Evolutionary conservation across 2,113 vertebrate genomes (phyloP).

Genomic region (Cynoglossus semilaevis): DNA sequence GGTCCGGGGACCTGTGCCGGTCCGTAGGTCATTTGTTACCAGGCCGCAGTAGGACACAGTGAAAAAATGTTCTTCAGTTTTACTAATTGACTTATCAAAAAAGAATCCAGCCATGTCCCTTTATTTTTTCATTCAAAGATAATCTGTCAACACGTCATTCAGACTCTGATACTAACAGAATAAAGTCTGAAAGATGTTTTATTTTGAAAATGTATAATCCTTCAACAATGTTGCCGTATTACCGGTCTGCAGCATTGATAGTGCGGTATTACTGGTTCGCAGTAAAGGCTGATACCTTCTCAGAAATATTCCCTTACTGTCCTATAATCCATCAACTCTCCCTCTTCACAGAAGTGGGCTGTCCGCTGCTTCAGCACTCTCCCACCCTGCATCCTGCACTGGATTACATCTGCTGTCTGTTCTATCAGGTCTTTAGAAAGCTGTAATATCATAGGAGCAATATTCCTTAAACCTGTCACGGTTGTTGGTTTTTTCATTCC

Average conservation of each 20-base stretch:
- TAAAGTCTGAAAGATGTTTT: no score
- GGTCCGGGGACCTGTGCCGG: no score
- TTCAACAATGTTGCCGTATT: no score
- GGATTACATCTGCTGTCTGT: constrained; percentile 5
- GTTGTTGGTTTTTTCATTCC: neutral
- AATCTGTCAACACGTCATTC: no score
- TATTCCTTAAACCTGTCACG: constrained; percentile 2
- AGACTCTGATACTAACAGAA: no score
- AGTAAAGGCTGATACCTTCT: constrained; percentile 12
- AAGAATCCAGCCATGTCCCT: no score
- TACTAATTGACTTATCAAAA: no score
- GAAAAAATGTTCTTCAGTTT: no score
- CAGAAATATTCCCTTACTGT: constrained; percentile 42
- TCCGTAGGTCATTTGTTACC: no score
- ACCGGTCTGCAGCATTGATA: constrained; percentile 18
- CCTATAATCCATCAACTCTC: constrained; percentile 38
- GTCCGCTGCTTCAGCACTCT: constrained; percentile 2
- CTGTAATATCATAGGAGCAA: neutral
- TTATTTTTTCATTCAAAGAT: no score
- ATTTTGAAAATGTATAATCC: no score
- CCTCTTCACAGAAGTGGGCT: constrained; percentile 4
- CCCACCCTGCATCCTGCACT: neutral
- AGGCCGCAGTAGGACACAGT: no score
- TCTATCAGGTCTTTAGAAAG: neutral
- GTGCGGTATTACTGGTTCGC: constrained; percentile 4